Evolutionary conservation across 2,888 invertebrate genomes (phyloP).

Genomic region (Scrobipalpa atriplicella): DNA sequence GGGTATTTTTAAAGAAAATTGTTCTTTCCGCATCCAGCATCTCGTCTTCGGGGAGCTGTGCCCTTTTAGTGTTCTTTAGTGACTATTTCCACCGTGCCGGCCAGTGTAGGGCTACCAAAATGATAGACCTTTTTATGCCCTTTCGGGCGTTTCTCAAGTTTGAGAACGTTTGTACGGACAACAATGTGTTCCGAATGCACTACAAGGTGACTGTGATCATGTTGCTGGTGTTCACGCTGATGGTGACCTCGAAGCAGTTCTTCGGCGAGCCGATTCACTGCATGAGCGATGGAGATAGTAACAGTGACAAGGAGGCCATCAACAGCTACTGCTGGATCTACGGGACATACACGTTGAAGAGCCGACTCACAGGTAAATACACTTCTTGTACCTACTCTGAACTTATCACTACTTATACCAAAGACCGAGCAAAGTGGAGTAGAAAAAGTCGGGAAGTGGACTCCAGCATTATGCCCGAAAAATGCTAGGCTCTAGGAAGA

Average conservation of each 20-base stretch:
- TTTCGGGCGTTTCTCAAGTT: conserved; percentile 86
- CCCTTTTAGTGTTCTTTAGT: conserved; percentile 3
- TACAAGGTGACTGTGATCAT: conserved; percentile 88
- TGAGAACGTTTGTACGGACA: conserved; percentile 88
- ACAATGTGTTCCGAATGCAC: conserved; percentile 89
- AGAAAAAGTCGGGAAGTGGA: no score
- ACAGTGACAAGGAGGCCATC: conserved; percentile 82
- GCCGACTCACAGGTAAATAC: conserved; percentile 64
- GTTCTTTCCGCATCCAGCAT: not conserved
- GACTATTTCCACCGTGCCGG: not conserved
- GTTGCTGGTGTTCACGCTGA: conserved; percentile 87
- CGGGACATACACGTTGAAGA: conserved; percentile 85
- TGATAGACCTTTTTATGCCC: conserved; percentile 86
- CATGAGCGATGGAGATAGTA: conserved; percentile 75
- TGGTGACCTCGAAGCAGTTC: conserved; percentile 91
- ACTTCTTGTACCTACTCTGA: not conserved
- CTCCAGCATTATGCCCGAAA: no score
- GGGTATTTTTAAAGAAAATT: not conserved
- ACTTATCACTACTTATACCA: not conserved
- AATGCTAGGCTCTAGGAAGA: no score
- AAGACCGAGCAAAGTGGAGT: no score
- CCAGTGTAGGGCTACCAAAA: conserved; percentile 47
- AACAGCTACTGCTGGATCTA: conserved; percentile 92
- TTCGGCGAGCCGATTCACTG: conserved; percentile 94
- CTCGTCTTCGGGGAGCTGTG: not conserved